Evolutionary conservation across 2,888 invertebrate genomes (phyloP).

Genomic region (Clivina fossor): DNA sequence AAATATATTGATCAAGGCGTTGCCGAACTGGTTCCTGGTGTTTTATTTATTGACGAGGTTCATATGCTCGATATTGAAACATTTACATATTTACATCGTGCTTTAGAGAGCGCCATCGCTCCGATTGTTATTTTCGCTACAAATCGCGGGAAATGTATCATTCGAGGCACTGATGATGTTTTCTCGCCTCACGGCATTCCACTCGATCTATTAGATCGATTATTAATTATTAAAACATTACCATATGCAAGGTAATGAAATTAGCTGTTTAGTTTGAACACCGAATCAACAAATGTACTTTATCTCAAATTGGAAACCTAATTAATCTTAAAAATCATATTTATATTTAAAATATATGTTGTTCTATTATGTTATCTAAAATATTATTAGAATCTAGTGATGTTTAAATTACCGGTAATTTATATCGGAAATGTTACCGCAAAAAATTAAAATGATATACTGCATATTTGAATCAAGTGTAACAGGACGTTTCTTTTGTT

Average conservation of each 20-base stretch:
- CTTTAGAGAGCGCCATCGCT: slow-evolving; percentile 93
- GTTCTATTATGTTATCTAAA: no score
- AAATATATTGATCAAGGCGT: slow-evolving; percentile 99
- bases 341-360: no score
- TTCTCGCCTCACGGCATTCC: slow-evolving; percentile 95
- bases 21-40: slow-evolving; percentile 97
- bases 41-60: slow-evolving; percentile 96
- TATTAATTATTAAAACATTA: slow-evolving; percentile 90
- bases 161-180: slow-evolving; percentile 85
- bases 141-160: slow-evolving; percentile 89
- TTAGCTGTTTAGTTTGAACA: no score
- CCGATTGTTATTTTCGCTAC: slow-evolving; percentile 99
- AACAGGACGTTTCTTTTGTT: no score
- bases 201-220: slow-evolving; percentile 88
- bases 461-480: no score
- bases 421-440: no score
- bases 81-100: slow-evolving; percentile 96
- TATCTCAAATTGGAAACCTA: no score
- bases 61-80: slow-evolving; percentile 99
- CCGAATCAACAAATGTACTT: no score
- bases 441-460: no score
- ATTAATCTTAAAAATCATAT: no score
- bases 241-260: slow-evolving; percentile 65
- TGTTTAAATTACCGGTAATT: no score
- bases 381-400: no score